phyloP scores from a whole-genome alignment of 1,140 invertebrate species.

The Sycophaga agraensis region DNA sequence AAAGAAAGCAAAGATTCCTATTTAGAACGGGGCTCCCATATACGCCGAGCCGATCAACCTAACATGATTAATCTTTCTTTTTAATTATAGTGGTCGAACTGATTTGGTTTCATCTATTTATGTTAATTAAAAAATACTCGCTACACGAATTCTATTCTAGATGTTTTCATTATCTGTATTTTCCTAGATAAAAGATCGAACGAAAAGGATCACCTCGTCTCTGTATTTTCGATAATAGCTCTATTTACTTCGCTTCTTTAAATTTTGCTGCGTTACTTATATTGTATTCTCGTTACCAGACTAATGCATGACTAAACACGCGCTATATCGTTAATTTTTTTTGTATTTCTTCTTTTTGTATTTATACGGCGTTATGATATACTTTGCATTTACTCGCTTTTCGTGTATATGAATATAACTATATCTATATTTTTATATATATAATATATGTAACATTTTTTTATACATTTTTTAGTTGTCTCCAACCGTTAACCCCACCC shows the following conservation, averaged over 20 bases:
- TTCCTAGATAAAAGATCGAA: not conserved
- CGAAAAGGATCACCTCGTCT: slow-evolving; percentile 3
- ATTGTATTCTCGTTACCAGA: not conserved
- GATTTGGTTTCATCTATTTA: slow-evolving; percentile 2
- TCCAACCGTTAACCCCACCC: slow-evolving; percentile 40
- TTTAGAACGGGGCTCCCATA: slow-evolving; percentile 5
- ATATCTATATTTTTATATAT: slow-evolving; percentile 30
- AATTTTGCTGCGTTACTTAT: too few relatives aligned
- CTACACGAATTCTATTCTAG: not conserved
- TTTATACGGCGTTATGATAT: slow-evolving; percentile 14
- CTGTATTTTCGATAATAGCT: slow-evolving; percentile 19
- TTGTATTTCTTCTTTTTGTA: not conserved
- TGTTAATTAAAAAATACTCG: not conserved
- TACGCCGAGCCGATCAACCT: slow-evolving; percentile 13
- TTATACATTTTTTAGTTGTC: slow-evolving; percentile 40
- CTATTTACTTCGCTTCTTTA: not conserved
- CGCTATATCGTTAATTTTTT: not conserved
- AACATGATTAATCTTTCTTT: slow-evolving; percentile 4
- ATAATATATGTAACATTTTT: slow-evolving; percentile 40
- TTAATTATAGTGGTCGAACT: slow-evolving; percentile 13
- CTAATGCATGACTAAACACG: slow-evolving; percentile 18
- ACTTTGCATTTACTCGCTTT: slow-evolving; percentile 12
- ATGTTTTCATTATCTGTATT: too few relatives aligned
- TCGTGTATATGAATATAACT: slow-evolving; percentile 25
- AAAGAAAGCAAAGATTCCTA: slow-evolving; percentile 27